Base-by-base conservation (phyloP, 2,797 vertebrate genomes). In the Poeciliopsis turneri region DNA sequence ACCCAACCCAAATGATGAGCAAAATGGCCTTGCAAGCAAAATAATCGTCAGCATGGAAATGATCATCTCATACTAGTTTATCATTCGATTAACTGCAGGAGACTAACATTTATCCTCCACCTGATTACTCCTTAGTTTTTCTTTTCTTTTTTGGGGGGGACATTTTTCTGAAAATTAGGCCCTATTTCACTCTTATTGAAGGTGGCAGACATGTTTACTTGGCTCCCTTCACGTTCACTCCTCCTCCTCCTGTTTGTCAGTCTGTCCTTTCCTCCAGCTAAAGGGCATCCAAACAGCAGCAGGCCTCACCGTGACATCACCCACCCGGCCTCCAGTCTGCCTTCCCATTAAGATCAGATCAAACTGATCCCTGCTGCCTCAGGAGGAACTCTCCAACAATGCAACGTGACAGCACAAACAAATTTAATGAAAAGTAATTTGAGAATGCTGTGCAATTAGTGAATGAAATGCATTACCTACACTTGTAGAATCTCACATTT, bases 251-350 rank as follows among this genome's bases (percentile, higher is more conserved):
- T 86, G 83, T 89, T 90, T 85, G 87, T 92, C 84, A 77, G 77
- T 80, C 77, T 71, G 90, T 90, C 91, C 93, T 94, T 88, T 87
- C 92, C 85, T 88, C 76, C 0, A 80, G 92, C 88, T 72, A 88
- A 83, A 93, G 90, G 92, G 92, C 91, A 78, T 86, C 89, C 88
- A 91, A 88, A 90, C 84, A 90, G 84, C 84, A 86, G 81, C 74
- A 15, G 72, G 73, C 25, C 84, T 77, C 10, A 5, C 80, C 15
- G 3, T 77, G 88, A 86, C 86, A 87, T 86, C 87, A 86, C 76
- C 78, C 87, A 86, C 73, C 78, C 82, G 51, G 78, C 82, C 81
- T 82, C 81, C 33, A 10, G 76, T 82, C 84, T 69, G 73, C 84
- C 88, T 78, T 76, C 72, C 86, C 74, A 81, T 90, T 87, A 84